phyloP scores from a whole-genome alignment of 2,888 invertebrate genomes.

The Gryllus longicercus region DNA sequence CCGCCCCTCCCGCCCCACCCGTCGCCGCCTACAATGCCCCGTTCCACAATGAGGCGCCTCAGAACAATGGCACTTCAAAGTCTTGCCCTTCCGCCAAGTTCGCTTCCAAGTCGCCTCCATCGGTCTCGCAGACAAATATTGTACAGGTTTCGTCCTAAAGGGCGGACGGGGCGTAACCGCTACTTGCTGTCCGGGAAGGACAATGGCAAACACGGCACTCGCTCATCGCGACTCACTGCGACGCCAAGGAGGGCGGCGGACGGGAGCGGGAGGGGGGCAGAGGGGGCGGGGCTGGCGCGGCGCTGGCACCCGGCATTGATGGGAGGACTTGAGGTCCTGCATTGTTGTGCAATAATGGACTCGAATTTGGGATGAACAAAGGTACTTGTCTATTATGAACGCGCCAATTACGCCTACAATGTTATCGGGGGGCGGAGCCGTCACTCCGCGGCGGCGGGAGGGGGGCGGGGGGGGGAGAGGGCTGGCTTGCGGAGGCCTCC shows the following conservation, averaged over 20 bases:
- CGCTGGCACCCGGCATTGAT: not conserved
- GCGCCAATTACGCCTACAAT: not conserved
- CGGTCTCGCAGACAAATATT: constrained; percentile 9
- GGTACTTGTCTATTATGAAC: constrained; percentile 6
- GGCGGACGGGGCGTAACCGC: not conserved
- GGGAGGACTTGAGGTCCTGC: not conserved
- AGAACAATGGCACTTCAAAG: not conserved
- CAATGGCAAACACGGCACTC: not conserved
- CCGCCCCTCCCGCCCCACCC: not conserved
- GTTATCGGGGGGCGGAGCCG: not conserved
- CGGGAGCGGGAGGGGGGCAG: not conserved
- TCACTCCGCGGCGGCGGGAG: too few species aligned
- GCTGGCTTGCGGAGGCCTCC: too few species aligned
- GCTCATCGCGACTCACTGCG: not conserved
- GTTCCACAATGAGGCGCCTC: not conserved
- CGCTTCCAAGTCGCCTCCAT: not conserved
- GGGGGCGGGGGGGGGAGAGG: too few species aligned
- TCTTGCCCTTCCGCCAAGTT: not conserved
- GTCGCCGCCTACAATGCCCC: not conserved
- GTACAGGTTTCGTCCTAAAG: not conserved
- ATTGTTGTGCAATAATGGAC: not conserved
- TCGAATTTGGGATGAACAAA: constrained; percentile 3
- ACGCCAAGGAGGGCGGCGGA: not conserved
- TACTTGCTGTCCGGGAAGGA: not conserved
- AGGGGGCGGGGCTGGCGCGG: not conserved